These are phyloP conservation scores for Neotoma lepida DNA, from an alignment of 2,113 vertebrate species.

Conservation along the genomic window DNA sequence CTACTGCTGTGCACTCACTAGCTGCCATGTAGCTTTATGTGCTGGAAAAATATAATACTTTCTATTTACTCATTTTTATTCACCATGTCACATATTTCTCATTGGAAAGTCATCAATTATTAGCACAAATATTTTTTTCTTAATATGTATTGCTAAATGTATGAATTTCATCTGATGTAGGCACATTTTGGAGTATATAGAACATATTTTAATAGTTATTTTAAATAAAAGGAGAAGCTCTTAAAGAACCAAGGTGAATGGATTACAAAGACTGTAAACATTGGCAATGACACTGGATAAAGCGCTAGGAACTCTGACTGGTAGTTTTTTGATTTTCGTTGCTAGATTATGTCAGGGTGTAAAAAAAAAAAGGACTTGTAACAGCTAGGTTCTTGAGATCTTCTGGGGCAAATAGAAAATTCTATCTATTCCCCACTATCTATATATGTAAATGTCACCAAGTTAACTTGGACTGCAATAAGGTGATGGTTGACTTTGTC, in stretches of 20 bases:
- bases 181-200: background rate
- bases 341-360: background rate
- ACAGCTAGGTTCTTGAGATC: too few species aligned
- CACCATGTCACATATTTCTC: background rate
- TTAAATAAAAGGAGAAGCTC: background rate
- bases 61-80: constrained; percentile 14
- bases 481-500: background rate
- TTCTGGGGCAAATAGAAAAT: background rate
- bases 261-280: background rate
- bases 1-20: background rate
- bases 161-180: background rate
- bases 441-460: background rate
- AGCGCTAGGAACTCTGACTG: background rate
- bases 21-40: background rate
- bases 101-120: background rate
- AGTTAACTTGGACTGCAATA: background rate
- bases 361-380: too few species aligned
- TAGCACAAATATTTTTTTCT: background rate
- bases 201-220: background rate
- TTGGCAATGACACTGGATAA: background rate
- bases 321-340: background rate
- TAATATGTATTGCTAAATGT: background rate
- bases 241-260: background rate
- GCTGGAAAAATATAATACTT: background rate
- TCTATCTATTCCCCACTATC: background rate